Percentiles rank a stretch among this genome's conserved stretches.
Evolutionary conservation across 2,797 vertebrate genomes (phyloP).

Genomic region (Molossus molossus): DNA sequence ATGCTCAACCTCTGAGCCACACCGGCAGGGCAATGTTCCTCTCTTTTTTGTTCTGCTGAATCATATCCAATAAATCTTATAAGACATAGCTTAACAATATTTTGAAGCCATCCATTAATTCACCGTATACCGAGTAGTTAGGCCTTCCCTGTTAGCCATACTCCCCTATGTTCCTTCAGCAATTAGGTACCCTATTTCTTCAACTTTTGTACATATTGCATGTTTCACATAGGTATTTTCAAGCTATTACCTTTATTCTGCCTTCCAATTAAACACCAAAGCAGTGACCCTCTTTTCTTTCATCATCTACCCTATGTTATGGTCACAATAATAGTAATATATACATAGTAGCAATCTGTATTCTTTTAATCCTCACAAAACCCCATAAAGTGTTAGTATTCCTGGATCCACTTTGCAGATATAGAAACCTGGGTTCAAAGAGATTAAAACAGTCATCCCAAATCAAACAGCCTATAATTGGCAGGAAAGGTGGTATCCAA

Average conservation of each 20-base stretch:
- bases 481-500: slow-evolving; percentile 4
- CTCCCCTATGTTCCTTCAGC: not conserved
- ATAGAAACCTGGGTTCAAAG: slow-evolving; percentile 40
- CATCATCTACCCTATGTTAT: not conserved
- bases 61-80: slow-evolving; percentile 7
- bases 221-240: slow-evolving; percentile 44
- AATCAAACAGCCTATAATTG: slow-evolving; percentile 13
- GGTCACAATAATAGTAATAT: slow-evolving; percentile 1
- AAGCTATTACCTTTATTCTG: slow-evolving; percentile 25
- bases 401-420: not conserved
- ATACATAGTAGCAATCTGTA: not conserved
- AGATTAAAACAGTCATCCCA: slow-evolving; percentile 42
- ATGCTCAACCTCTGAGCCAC: no score
- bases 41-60: slow-evolving; percentile 17
- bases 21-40: not conserved
- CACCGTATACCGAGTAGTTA: not conserved
- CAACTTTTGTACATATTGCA: not conserved
- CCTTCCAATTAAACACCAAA: not conserved
- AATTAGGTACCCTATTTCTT: not conserved
- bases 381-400: slow-evolving; percentile 14
- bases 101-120: not conserved
- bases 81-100: not conserved
- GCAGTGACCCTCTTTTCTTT: not conserved
- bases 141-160: not conserved
- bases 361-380: not conserved